Conservation (phyloP, 2,113 vertebrate genomes). For the Pogona vitticeps region DNA sequence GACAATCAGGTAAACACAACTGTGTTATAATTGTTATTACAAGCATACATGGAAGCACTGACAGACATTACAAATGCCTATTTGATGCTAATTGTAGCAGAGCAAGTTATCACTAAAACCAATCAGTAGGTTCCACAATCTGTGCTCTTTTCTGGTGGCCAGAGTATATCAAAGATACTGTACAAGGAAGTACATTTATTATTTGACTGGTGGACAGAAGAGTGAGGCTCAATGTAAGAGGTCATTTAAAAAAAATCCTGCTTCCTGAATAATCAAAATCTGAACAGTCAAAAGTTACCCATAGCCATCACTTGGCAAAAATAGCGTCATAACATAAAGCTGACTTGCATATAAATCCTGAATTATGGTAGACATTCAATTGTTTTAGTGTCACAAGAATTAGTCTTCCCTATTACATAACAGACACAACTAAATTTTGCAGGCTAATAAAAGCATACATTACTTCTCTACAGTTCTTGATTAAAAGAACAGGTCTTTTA, state of each 20-base stretch:
- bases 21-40: background rate
- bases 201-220: constrained; percentile 20
- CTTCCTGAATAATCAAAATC: constrained; percentile 54
- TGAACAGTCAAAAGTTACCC: constrained; percentile 65
- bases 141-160: background rate
- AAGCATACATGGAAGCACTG: background rate
- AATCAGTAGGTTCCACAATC: background rate
- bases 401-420: constrained; percentile 5
- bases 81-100: background rate
- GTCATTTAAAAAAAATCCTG: background rate
- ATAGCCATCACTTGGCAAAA: constrained; percentile 41
- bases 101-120: background rate
- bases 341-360: constrained; percentile 42
- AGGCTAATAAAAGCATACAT: background rate
- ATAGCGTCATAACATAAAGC: constrained; percentile 21
- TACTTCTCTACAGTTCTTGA: constrained; percentile 25
- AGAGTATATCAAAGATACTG: background rate
- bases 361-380: constrained; percentile 34
- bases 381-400: background rate
- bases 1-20: background rate
- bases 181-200: constrained; percentile 1
- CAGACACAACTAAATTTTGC: background rate
- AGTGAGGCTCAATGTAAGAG: constrained; percentile 33
- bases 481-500: background rate
- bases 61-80: background rate